Evolutionary conservation across 1,140 invertebrate genomes (phyloP).

Genomic region (Nebria ingens): DNA sequence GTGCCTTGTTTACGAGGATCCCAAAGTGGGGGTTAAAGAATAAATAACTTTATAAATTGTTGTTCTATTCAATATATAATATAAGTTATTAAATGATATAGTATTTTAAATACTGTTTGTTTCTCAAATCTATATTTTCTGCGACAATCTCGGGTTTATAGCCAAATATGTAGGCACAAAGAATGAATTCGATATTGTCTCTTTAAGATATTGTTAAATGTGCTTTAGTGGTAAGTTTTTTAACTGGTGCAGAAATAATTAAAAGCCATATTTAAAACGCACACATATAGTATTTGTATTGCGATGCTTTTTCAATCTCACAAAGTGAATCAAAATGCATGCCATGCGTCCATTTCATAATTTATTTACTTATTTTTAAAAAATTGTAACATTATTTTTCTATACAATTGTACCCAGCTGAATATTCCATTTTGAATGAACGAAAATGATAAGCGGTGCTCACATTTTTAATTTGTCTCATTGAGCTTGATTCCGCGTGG

Average conservation of each 20-base stretch:
- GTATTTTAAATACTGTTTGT: not conserved
- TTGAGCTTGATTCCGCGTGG: not conserved
- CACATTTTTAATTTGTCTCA: not conserved
- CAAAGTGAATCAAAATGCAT: not conserved
- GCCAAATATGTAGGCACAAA: no score
- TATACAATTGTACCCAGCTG: not conserved
- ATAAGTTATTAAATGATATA: not conserved
- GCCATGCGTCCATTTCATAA: no score
- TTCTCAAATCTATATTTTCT: not conserved
- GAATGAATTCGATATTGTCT: no score
- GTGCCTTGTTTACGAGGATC: not conserved
- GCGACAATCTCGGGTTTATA: not conserved
- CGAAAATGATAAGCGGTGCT: not conserved
- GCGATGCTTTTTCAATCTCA: not conserved
- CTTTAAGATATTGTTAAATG: conserved; percentile 3
- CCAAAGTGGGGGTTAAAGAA: not conserved
- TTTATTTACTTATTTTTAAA: not conserved
- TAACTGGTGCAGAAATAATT: not conserved
- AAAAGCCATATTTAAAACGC: not conserved
- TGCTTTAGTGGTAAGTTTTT: conserved; percentile 1
- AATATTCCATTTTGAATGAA: conserved; percentile 2
- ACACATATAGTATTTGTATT: not conserved
- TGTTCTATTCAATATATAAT: not conserved
- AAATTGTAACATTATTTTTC: not conserved
- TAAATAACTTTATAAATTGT: conserved; percentile 1